Evolutionary conservation across 2,888 invertebrate genomes (phyloP).

Genomic region (Carcina quercana): DNA sequence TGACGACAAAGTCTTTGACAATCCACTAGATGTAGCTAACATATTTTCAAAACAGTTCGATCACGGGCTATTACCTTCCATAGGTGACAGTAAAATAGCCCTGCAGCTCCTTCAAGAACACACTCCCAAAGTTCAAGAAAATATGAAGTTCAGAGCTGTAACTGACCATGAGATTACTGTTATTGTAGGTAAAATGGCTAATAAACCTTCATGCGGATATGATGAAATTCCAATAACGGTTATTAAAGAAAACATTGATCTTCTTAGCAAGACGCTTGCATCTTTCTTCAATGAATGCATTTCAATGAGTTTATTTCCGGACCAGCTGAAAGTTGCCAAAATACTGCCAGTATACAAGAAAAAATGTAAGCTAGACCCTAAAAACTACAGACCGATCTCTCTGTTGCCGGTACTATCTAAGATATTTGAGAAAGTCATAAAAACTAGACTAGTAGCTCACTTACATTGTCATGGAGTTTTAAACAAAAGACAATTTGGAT

Average conservation of each 20-base stretch:
- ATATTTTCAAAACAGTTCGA: neutral
- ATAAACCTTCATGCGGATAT: neutral
- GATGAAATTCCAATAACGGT: neutral
- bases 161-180: neutral
- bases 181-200: neutral
- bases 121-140: neutral
- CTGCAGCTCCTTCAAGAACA: neutral
- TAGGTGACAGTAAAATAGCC: neutral
- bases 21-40: neutral
- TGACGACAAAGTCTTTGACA: neutral
- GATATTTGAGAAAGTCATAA: neutral
- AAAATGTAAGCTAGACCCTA: neutral
- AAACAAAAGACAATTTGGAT: too few relatives aligned
- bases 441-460: too few relatives aligned
- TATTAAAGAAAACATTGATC: neutral
- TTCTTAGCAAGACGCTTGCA: neutral
- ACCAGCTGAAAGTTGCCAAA: neutral
- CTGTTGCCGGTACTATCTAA: neutral
- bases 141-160: neutral
- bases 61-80: neutral
- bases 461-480: too few relatives aligned
- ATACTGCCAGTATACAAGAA: neutral
- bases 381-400: too few relatives aligned
- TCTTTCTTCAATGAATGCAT: neutral
- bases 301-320: neutral